Base-by-base conservation (phyloP, 2,113 vertebrate species). In the Gulo gulo region DNA sequence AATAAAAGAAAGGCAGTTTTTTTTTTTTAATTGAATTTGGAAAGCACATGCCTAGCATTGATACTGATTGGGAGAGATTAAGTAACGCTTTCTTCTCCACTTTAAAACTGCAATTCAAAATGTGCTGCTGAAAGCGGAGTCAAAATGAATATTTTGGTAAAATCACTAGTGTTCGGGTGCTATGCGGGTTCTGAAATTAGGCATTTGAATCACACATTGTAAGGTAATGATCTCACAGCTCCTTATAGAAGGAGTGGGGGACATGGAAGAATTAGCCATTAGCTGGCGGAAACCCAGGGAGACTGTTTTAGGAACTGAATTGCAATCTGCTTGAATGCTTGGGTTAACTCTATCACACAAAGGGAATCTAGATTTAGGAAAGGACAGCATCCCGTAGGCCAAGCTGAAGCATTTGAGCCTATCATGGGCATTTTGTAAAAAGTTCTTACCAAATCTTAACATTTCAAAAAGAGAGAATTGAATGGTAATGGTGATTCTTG, bases 1-100 rank as follows among this genome's bases (percentile, higher is more conserved):
- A 96, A 13, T 23, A 94, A 18, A 95, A 94, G 73, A 42, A 73
- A 96, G 29, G 76, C 7, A 73, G 47, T 52, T 93, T 45, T 45
- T 93, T 45, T 45, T 29, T 31, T 78, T 88, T 69, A 7, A 96
- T 82, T 98, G 97, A 97, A 90, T 97, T 97, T 98, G 97, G 91
- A 97, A 92, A 96, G 47, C 45, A 91, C 94, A 18, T 69, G 80
- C 63, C 74, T 88, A 90, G 0, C 63, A 79, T 91, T 86, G 85
- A 73, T n/a, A 96, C 31, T 81, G 45, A 92, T 47, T 71, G 91
- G 57, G 91, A 96, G 95, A 97, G 61, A 79, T 9, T 81, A 97
- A 96, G 50, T 23, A 86, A 73, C 96, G 78, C 0, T 94, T 55
- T 31, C 50, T 95, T 81, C 88, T 57, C 74, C 36, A 47, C 59